Evolutionary conservation across 2,797 vertebrate genomes (phyloP).

Genomic region (Alectoris magna): DNA sequence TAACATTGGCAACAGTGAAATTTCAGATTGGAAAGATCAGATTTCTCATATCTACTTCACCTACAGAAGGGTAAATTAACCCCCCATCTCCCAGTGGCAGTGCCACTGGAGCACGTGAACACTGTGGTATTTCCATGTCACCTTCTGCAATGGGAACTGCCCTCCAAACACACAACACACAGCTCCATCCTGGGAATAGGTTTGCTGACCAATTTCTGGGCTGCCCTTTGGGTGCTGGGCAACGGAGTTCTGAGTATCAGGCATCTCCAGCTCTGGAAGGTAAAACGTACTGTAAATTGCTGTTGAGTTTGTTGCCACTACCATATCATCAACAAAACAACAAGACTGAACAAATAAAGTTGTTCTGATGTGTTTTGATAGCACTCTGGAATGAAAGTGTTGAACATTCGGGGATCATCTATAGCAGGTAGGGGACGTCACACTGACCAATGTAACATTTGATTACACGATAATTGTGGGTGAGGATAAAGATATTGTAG

Average conservation of each 20-base stretch:
- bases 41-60: not conserved
- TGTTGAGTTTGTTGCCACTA: not conserved
- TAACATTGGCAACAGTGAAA: not conserved
- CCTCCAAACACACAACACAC: not conserved
- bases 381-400: not conserved
- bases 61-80: not conserved
- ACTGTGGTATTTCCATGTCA: fast-evolving
- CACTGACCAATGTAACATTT: not conserved
- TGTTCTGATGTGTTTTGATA: not conserved
- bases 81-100: not conserved
- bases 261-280: not conserved
- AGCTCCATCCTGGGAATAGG: not conserved
- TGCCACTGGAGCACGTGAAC: not conserved
- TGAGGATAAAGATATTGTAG: not conserved
- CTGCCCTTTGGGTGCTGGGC: too few species aligned
- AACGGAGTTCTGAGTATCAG: not conserved
- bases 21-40: not conserved
- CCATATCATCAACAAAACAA: not conserved
- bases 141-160: not conserved
- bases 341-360: not conserved
- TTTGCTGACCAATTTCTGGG: not conserved
- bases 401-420: not conserved
- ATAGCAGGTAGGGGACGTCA: not conserved
- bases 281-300: not conserved
- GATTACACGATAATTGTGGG: not conserved